Evolutionary conservation across 2,113 vertebrate genomes (phyloP).

Genomic region (Channa maculata): DNA sequence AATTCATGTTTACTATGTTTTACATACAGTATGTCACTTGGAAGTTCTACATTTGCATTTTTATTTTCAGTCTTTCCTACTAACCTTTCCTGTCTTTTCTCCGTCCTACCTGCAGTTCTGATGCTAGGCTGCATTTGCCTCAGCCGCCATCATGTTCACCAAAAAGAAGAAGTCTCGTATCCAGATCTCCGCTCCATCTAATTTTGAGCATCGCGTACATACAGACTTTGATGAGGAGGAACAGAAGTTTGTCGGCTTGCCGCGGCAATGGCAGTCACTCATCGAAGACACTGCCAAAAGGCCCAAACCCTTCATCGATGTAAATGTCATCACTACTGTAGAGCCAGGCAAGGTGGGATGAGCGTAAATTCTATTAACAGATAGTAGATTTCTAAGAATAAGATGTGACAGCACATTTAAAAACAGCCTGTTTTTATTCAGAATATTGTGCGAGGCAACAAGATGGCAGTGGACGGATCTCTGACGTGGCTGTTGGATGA

Average conservation of each 20-base stretch:
- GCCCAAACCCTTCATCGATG: conserved; percentile 93
- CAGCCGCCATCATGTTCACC: conserved; percentile 87
- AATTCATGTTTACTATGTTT: background rate
- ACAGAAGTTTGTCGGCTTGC: conserved; percentile 94
- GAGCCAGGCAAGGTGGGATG: conserved; percentile 88
- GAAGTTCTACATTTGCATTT: background rate
- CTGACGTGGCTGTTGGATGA: conserved; percentile 93
- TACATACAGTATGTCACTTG: background rate
- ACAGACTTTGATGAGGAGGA: conserved; percentile 93
- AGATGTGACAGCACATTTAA: too few species aligned
- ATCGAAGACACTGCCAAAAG: conserved; percentile 94
- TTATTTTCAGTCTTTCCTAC: background rate
- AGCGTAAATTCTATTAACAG: background rate
- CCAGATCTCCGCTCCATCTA: conserved; percentile 94
- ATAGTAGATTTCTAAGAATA: background rate
- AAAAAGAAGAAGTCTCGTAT: conserved; percentile 94
- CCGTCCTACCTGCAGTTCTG: conserved; percentile 68
- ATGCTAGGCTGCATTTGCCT: conserved; percentile 67
- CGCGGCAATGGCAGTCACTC: conserved; percentile 95
- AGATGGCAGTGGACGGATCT: conserved; percentile 88
- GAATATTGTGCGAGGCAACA: conserved; percentile 93
- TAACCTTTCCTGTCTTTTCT: conserved; percentile 1
- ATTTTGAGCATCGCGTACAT: conserved; percentile 97
- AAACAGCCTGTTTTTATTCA: conserved; percentile 46
- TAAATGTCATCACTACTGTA: conserved; percentile 89